A percentile compares a stretch with the other conserved stretches of the same genome.
Conservation (phyloP, 2,888 invertebrate genomes). For the Acronicta psi region DNA sequence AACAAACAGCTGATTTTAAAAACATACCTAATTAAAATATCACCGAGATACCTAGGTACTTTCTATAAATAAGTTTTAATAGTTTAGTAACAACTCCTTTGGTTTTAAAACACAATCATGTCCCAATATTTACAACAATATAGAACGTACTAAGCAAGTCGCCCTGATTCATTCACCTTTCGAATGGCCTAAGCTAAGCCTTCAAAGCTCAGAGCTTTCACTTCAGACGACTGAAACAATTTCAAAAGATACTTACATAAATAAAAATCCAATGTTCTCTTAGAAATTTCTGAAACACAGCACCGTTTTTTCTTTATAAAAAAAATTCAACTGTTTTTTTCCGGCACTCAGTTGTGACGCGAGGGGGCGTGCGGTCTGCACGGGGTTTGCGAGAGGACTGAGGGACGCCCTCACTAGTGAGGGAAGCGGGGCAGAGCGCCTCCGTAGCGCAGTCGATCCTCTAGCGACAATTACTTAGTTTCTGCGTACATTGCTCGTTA, state of each 20-base stretch:
- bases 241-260: conserved; percentile 73
- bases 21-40: not conserved
- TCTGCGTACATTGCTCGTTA: conserved; percentile 67
- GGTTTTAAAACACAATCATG: conserved; percentile 35
- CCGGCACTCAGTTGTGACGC: conserved; percentile 66
- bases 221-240: conserved; percentile 52
- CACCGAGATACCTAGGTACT: not conserved
- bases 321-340: conserved; percentile 71
- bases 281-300: conserved; percentile 74
- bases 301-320: conserved; percentile 78
- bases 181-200: conserved; percentile 57
- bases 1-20: conserved; percentile 4
- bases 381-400: conserved; percentile 79
- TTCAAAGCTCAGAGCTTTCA: conserved; percentile 71
- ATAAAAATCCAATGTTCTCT: conserved; percentile 76
- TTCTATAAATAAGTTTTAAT: not conserved
- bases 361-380: conserved; percentile 63
- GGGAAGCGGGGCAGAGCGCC: conserved; percentile 77
- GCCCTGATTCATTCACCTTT: conserved; percentile 72
- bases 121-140: conserved; percentile 54
- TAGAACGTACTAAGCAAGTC: conserved; percentile 53
- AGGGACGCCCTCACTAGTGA: conserved; percentile 71
- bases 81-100: conserved; percentile 5
- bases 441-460: conserved; percentile 61
- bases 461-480: conserved; percentile 69